Evolutionary conservation across 2,113 vertebrate species (phyloP), one percentile per base, ranked within the genome.

Genomic region (Potamarius usumacintae): DNA sequence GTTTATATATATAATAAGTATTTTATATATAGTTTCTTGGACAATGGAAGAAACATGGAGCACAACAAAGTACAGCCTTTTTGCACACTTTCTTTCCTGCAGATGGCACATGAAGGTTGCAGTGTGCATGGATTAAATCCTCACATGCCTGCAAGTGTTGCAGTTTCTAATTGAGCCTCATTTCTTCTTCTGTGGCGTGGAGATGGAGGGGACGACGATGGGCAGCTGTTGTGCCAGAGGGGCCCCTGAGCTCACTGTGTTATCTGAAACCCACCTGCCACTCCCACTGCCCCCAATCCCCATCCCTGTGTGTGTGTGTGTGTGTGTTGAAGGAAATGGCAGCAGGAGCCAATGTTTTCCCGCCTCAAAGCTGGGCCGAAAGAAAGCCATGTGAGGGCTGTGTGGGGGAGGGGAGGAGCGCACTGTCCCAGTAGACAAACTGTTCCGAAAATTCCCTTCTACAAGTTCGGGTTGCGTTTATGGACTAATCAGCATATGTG

Each of bases 161-260:
- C 20, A 57, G 76, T 82, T 65, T 80, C 77, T 77, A 88, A 86
- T 71, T 52, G 57, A 71, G 34, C 4, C 42, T 22, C 60, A 14
- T 88, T 88, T 76, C 82, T 77, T 88, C 82, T 42, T 74, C 84
- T 55, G 34, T 79, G 42, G 67, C 6, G 52, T 85, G 79, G 79
- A 83, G 30, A 22, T 9, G 65, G 85, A 74, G 87, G 79, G 79
- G 87, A 82, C 55, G 7, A 69, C 84, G 60, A 82, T 52, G 90
- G 90, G 92, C 92, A 92, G 92, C 90, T 93, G 92, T 91, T 93
- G 89, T 90, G 86, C 91, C 89, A 86, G 82, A 91, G 80, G 88
- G 84, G 85, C 79, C 85, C 89, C 86, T 53, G 67, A 77, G 5
- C 42, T 62, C 52, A 52, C 67, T 72, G 86, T 92, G 91, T 92